A percentile compares a stretch with the other conserved stretches of the same genome.
Conservation (phyloP, 2,113 vertebrate species). For the Origma solitaria region DNA sequence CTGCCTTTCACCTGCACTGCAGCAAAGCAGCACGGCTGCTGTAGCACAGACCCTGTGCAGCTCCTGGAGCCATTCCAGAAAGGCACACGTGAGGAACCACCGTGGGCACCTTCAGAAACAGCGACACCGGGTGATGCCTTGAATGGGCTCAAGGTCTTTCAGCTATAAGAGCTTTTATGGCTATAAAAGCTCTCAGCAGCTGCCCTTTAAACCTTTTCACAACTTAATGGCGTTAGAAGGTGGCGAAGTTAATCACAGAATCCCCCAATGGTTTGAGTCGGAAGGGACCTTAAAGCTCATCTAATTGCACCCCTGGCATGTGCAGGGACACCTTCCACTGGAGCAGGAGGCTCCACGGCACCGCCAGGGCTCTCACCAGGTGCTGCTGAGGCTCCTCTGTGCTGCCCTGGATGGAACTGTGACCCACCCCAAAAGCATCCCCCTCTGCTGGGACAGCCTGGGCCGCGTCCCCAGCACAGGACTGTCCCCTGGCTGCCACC, state of each 20-base stretch:
- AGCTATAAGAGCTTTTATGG: not conserved
- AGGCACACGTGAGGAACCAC: not conserved
- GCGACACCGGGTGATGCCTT: not conserved
- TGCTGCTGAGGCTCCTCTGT: not conserved
- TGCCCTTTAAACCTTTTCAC: not conserved
- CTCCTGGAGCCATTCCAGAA: rapidly evolving
- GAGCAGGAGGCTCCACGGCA: not conserved
- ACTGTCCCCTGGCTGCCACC: not conserved
- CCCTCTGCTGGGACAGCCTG: not conserved
- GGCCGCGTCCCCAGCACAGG: not conserved
- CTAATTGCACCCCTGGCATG: not conserved
- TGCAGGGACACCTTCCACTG: not conserved
- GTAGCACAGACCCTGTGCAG: rapidly evolving
- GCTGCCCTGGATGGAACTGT: rapidly evolving
- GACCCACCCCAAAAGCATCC: not conserved
- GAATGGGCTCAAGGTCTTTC: not conserved
- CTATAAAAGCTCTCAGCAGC: not conserved
- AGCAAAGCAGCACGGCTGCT: not conserved
- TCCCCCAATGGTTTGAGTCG: not conserved
- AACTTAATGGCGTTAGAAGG: not conserved
- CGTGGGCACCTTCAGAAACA: not conserved
- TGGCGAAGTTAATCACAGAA: not conserved
- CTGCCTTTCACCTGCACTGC: not conserved
- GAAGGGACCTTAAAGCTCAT: not conserved
- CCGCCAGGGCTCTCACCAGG: not conserved